Percentiles rank a stretch among this genome's conserved stretches.
Conservation (phyloP, 1,140 invertebrate species). For the Apis laboriosa region DNA sequence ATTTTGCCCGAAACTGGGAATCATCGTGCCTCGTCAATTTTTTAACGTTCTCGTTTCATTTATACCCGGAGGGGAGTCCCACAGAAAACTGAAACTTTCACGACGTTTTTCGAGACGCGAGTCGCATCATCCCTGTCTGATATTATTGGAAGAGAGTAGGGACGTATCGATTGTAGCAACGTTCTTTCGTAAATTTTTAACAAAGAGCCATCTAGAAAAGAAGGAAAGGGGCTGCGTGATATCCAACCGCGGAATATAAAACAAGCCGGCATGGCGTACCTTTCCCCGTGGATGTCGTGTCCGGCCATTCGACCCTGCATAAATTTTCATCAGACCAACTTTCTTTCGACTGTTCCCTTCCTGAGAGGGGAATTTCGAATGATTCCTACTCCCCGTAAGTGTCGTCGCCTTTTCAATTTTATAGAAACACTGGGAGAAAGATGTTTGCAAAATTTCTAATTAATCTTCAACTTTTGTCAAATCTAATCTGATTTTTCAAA, state of each 20-base stretch:
- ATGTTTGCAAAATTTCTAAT: slow-evolving; percentile 5
- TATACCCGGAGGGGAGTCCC: neutral
- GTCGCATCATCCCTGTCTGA: slow-evolving; percentile 1
- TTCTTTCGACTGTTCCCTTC: slow-evolving; percentile 34
- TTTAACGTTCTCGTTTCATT: neutral
- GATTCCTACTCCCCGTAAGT: too few species aligned
- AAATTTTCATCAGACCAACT: slow-evolving; percentile 52
- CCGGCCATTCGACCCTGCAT: slow-evolving; percentile 46
- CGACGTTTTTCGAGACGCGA: neutral
- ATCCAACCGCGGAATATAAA: slow-evolving; percentile 48
- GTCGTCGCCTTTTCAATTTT: neutral
- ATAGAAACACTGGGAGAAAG: neutral
- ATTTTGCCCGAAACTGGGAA: neutral
- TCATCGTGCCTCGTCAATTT: neutral
- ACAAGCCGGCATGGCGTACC: neutral
- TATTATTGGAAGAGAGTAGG: slow-evolving; percentile 7
- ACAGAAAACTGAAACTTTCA: neutral
- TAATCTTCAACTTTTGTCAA: too few species aligned
- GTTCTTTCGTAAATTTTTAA: slow-evolving; percentile 37
- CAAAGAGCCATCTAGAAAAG: neutral
- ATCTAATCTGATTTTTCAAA: neutral
- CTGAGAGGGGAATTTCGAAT: neutral
- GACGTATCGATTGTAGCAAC: slow-evolving; percentile 30
- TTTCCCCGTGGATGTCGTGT: slow-evolving; percentile 33
- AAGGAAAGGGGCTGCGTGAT: neutral